Evolutionary conservation across 2,797 vertebrate genomes (phyloP).

Genomic region (Tapera naevia): DNA sequence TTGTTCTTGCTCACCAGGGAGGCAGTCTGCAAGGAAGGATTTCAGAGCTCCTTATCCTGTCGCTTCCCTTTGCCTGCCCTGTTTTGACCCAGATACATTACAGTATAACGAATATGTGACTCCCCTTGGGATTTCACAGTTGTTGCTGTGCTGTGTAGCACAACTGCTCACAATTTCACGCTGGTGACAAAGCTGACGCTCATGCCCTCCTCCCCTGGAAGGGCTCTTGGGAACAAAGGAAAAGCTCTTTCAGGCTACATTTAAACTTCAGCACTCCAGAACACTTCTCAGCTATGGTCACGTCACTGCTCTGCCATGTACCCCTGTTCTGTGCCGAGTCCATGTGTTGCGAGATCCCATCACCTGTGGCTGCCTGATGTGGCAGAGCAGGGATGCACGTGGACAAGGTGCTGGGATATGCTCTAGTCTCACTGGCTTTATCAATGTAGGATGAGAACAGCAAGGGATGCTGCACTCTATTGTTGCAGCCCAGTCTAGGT

Average conservation of each 20-base stretch:
- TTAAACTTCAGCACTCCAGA: neutral
- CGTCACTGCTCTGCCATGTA: neutral
- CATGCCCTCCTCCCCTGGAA: neutral
- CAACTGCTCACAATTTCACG: constrained; percentile 12
- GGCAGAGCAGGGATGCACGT: neutral
- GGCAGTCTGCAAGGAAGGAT: neutral
- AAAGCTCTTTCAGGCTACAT: neutral
- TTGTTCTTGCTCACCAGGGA: neutral
- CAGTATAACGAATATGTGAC: neutral
- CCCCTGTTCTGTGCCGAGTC: neutral
- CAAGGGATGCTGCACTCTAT: neutral
- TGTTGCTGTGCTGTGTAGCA: neutral
- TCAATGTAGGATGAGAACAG: accelerated
- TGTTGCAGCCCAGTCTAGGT: neutral
- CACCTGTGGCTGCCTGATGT: neutral
- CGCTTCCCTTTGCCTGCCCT: neutral
- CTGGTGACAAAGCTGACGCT: neutral
- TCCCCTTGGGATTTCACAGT: neutral
- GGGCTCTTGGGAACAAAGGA: neutral
- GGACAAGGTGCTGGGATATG: neutral
- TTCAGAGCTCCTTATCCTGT: neutral
- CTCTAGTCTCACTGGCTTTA: neutral
- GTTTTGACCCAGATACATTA: constrained; percentile 34
- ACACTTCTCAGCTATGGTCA: neutral
- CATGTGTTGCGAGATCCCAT: neutral